phyloP scores from a whole-genome alignment of 2,888 invertebrate genomes.

The Agrochola lychnidis region DNA sequence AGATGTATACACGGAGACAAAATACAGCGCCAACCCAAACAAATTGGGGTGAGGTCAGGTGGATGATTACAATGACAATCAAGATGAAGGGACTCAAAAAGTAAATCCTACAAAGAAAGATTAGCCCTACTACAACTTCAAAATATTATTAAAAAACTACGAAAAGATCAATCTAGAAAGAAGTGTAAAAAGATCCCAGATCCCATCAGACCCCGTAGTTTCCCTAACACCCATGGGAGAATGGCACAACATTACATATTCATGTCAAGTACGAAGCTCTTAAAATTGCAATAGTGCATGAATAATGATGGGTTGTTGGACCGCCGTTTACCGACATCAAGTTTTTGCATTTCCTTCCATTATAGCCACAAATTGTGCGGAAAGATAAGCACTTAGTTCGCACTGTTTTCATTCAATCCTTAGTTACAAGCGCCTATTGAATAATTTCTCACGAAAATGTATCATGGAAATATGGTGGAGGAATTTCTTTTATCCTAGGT shows the following conservation, averaged over 20 bases:
- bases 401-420: conserved; percentile 60
- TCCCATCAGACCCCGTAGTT: conserved; percentile 3
- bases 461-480: conserved; percentile 19
- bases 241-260: conserved; percentile 39
- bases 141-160: background rate
- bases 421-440: conserved; percentile 33
- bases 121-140: no score
- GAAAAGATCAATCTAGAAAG: conserved; percentile 5
- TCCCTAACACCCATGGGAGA: conserved; percentile 49
- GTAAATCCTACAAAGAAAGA: no score
- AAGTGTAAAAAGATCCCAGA: background rate
- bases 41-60: no score
- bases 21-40: background rate
- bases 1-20: background rate
- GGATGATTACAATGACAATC: background rate
- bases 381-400: conserved; percentile 61
- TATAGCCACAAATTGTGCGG: conserved; percentile 59
- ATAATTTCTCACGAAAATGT: conserved; percentile 57
- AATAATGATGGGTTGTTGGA: conserved; percentile 54
- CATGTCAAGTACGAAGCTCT: conserved; percentile 56
- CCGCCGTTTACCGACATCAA: conserved; percentile 53
- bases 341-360: conserved; percentile 61
- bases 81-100: no score
- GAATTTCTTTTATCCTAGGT: conserved; percentile 36
- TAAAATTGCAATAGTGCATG: conserved; percentile 60